Conservation (phyloP, 2,797 vertebrate genomes). For the Sitta carolinensis region DNA sequence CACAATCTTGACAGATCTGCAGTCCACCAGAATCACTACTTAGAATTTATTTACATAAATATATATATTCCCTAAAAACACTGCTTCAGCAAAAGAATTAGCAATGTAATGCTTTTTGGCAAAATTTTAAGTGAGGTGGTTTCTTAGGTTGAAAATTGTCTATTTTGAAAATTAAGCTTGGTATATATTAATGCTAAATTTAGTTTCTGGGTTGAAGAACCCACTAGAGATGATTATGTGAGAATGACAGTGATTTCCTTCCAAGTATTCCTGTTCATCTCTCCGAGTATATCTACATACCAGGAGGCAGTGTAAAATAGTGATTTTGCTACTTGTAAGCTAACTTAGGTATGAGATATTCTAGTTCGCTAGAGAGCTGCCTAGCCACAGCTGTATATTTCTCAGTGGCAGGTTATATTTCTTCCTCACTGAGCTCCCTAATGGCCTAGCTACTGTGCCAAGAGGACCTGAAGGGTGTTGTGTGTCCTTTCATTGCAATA, state of each 20-base stretch:
- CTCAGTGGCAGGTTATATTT: neutral
- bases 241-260: neutral
- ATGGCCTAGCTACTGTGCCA: neutral
- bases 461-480: neutral
- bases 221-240: neutral
- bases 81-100: neutral
- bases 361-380: neutral
- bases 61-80: neutral
- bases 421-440: neutral
- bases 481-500: neutral
- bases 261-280: neutral
- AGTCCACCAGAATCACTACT: neutral
- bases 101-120: neutral
- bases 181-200: neutral
- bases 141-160: neutral
- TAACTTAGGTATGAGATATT: neutral
- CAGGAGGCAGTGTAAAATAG: neutral
- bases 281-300: neutral
- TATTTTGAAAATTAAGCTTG: neutral
- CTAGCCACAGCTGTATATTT: neutral
- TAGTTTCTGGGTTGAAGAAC: neutral
- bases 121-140: neutral
- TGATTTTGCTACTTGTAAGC: neutral
- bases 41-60: neutral
- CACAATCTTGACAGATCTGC: neutral